phyloP scores from a whole-genome alignment of 2,797 vertebrate genomes.

The Microtus agrestis region DNA sequence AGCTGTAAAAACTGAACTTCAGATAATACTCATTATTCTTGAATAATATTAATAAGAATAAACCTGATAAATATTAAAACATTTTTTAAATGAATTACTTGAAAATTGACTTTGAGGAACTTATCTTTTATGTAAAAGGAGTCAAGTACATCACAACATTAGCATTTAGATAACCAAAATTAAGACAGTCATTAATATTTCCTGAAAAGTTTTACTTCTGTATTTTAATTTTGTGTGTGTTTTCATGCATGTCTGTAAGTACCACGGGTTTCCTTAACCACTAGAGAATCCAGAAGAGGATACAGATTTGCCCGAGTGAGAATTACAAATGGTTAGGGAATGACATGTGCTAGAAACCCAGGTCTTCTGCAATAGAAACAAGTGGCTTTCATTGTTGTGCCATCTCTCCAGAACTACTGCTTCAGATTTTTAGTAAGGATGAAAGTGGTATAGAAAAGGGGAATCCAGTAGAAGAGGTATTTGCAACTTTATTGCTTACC shows the following conservation, averaged over 20 bases:
- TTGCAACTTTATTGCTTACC: background rate
- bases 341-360: background rate
- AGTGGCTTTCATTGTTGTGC: background rate
- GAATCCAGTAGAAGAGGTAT: background rate
- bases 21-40: background rate
- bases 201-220: background rate
- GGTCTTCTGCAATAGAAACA: background rate
- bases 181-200: background rate
- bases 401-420: background rate
- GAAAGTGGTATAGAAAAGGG: background rate
- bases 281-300: background rate
- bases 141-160: background rate
- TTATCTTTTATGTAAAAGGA: background rate
- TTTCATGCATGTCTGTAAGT: background rate
- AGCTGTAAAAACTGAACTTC: background rate
- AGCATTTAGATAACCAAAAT: background rate
- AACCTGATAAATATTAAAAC: background rate
- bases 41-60: slow-evolving; percentile 45
- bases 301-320: background rate
- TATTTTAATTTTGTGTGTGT: background rate
- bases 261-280: background rate
- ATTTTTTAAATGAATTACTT: background rate
- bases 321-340: background rate
- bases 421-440: background rate
- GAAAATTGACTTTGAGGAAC: slow-evolving; percentile 16